These are phyloP conservation scores for Phthorimaea operculella DNA, from an alignment of 1,140 invertebrate species.

Conservation along the genomic window DNA sequence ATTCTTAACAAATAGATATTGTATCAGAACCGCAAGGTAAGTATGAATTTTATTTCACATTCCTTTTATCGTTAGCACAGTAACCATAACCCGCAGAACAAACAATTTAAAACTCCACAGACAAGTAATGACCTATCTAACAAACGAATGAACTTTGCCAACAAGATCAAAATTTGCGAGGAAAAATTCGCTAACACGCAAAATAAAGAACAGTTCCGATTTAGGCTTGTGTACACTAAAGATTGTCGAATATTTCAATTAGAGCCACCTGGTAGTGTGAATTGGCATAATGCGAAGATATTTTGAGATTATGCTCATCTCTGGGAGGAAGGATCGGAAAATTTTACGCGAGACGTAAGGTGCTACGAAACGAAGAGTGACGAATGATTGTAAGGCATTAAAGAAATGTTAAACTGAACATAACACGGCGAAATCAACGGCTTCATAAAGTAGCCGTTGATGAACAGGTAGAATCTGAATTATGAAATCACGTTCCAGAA, in stretches of 20 bases:
- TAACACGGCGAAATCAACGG: too few species aligned
- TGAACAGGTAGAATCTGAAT: too few species aligned
- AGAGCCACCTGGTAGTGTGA: conserved; percentile 20
- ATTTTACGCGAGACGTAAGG: conserved; percentile 17
- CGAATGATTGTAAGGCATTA: conserved; percentile 12
- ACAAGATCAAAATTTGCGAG: conserved; percentile 11
- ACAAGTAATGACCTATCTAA: conserved; percentile 10
- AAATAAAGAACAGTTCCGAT: conserved; percentile 9
- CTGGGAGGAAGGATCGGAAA: conserved; percentile 7
- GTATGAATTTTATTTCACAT: neutral
- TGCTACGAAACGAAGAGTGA: conserved; percentile 11
- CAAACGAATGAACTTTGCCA: conserved; percentile 13
- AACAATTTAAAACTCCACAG: neutral
- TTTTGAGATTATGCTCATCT: neutral
- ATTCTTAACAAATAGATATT: too few species aligned
- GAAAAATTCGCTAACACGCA: conserved; percentile 31
- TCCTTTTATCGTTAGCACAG: neutral
- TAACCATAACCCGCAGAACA: neutral
- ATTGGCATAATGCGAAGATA: neutral
- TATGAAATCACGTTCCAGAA: too few species aligned
- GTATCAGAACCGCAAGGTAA: too few species aligned
- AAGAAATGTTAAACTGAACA: too few species aligned
- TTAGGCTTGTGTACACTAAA: neutral
- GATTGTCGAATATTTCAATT: conserved; percentile 35
- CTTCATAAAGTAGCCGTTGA: too few species aligned